Evolutionary conservation across 2,888 invertebrate genomes (phyloP).

Genomic region (Eristalis tenax): DNA sequence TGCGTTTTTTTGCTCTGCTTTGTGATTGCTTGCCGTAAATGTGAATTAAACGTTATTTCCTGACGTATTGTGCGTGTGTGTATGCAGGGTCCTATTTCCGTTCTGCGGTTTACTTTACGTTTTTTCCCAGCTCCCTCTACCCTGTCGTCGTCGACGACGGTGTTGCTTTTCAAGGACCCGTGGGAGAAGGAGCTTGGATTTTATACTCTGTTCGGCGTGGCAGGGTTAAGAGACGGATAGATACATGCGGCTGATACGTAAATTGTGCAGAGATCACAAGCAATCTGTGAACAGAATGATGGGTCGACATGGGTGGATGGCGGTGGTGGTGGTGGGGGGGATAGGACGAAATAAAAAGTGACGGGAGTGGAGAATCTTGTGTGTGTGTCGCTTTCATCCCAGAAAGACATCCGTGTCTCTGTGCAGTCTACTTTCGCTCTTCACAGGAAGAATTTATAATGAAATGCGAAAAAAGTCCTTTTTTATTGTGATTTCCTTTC

Average conservation of each 20-base stretch:
- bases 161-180: not conserved
- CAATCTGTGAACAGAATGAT: conserved; percentile 3
- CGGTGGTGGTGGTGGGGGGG: not conserved
- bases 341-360: conserved; percentile 53
- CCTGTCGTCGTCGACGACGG: not conserved
- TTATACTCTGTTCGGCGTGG: conserved; percentile 5
- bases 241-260: conserved; percentile 58
- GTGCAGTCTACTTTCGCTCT: not conserved
- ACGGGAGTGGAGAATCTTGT: conserved; percentile 52
- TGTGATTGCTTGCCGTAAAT: conserved; percentile 54
- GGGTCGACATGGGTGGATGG: not conserved
- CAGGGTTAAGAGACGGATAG: conserved; percentile 56
- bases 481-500: conserved; percentile 37
- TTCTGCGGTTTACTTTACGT: conserved; percentile 40
- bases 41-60: conserved; percentile 67
- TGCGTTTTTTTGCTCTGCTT: not conserved
- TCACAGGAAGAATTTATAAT: conserved; percentile 60
- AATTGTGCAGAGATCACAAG: conserved; percentile 53
- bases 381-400: conserved; percentile 7
- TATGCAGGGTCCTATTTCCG: conserved; percentile 32
- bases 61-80: conserved; percentile 35
- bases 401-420: not conserved
- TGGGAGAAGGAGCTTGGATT: not conserved
- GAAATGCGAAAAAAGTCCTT: conserved; percentile 62
- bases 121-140: not conserved